Conservation (phyloP, 2,797 vertebrate genomes). For the Philypnodon macrostomus region DNA sequence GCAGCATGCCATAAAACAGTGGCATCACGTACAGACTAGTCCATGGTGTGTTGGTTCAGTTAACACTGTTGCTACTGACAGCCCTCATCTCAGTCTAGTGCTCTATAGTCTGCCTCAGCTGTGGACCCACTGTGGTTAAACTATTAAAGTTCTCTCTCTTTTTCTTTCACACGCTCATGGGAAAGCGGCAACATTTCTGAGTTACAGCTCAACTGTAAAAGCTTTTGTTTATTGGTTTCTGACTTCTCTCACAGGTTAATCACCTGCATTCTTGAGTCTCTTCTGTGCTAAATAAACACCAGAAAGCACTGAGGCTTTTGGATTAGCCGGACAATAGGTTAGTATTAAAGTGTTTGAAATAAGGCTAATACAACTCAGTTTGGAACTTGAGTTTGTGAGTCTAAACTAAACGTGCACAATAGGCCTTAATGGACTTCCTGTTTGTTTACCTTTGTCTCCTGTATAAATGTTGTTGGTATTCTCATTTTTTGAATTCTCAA, state of each 20-base stretch:
- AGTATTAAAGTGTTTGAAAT: too few relatives aligned
- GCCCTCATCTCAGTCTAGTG: conserved; percentile 6
- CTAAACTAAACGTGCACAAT: background rate
- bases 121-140: conserved; percentile 34
- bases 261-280: conserved; percentile 37
- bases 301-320: background rate
- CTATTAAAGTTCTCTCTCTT: conserved; percentile 46
- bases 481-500: too few relatives aligned
- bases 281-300: conserved; percentile 4
- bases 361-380: too few relatives aligned
- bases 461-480: background rate
- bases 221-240: conserved; percentile 23
- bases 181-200: conserved; percentile 51
- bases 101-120: conserved; percentile 19
- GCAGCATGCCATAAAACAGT: conserved; percentile 8
- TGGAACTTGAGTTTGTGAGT: too few relatives aligned
- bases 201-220: conserved; percentile 18
- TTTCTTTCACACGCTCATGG: conserved; percentile 29
- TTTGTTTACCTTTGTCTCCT: background rate
- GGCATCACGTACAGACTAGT: conserved; percentile 22
- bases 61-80: conserved; percentile 13
- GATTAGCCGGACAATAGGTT: too few relatives aligned
- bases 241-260: conserved; percentile 11
- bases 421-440: background rate
- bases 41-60: conserved; percentile 9